Conservation (phyloP, 2,113 vertebrate genomes). For the Bubo blakistoni region DNA sequence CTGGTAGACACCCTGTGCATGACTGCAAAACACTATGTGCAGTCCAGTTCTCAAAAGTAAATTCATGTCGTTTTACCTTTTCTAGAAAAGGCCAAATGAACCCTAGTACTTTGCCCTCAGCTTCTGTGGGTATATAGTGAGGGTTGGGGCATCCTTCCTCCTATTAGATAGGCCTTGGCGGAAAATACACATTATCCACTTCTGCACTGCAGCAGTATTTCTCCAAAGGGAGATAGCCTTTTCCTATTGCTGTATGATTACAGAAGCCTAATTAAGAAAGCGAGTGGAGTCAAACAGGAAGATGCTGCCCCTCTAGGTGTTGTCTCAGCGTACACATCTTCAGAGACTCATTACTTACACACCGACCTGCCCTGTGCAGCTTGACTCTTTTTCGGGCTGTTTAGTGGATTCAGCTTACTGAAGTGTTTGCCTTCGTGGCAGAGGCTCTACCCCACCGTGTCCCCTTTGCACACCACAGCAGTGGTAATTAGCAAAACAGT, state of each 20-base stretch:
- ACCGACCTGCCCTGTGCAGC: not conserved
- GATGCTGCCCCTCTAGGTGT: not conserved
- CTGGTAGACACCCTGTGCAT: not conserved
- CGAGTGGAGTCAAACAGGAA: not conserved
- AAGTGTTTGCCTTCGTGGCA: not conserved
- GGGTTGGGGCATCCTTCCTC: not conserved
- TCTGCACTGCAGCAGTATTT: not conserved
- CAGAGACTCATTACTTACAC: not conserved
- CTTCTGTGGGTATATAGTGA: not conserved
- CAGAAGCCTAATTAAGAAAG: not conserved
- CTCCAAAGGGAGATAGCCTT: not conserved
- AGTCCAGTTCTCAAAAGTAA: not conserved
- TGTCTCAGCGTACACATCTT: not conserved
- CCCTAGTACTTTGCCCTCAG: accelerated
- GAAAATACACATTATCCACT: not conserved
- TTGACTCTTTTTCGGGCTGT: not conserved
- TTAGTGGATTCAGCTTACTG: not conserved
- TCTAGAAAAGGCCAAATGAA: not conserved
- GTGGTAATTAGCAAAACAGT: not conserved
- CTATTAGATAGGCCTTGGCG: not conserved
- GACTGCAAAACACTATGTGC: not conserved
- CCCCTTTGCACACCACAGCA: not conserved
- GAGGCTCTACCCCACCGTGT: not conserved
- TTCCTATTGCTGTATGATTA: not conserved
- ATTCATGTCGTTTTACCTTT: not conserved